A percentile compares a stretch with the other conserved stretches of the same genome.
phyloP scores from a whole-genome alignment of 2,888 invertebrate genomes.

The Maniola hyperantus region DNA sequence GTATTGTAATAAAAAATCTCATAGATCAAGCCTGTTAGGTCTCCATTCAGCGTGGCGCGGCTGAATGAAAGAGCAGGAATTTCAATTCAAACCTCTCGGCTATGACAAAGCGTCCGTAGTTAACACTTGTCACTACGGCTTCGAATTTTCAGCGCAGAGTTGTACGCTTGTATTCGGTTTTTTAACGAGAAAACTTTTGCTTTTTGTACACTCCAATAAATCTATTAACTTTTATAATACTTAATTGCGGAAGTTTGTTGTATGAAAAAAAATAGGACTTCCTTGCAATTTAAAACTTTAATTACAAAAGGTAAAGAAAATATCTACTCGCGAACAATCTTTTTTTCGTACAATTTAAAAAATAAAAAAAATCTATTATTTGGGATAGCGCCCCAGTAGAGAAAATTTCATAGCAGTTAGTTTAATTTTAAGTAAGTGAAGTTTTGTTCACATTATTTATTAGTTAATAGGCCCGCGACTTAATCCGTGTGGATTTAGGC shows the following conservation, averaged over 20 bases:
- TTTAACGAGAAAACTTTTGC: constrained; percentile 36
- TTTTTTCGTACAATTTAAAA: neutral
- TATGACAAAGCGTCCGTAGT: constrained; percentile 53
- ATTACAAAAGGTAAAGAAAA: neutral
- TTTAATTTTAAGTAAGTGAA: too few species aligned
- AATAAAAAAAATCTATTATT: too few species aligned
- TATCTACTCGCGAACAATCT: neutral
- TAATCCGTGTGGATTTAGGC: too few species aligned
- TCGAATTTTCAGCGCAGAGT: constrained; percentile 32
- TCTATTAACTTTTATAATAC: constrained; percentile 14
- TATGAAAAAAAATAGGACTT: neutral
- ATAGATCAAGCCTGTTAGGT: neutral
- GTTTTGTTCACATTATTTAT: too few species aligned
- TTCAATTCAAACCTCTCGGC: constrained; percentile 53
- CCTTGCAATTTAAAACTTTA: constrained; percentile 11
- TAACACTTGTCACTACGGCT: constrained; percentile 44
- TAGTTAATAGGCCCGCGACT: too few species aligned
- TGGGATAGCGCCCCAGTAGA: too few species aligned
- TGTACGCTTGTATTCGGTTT: constrained; percentile 35
- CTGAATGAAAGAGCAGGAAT: constrained; percentile 58
- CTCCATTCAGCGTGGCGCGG: constrained; percentile 43
- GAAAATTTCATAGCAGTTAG: too few species aligned
- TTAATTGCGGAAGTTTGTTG: constrained; percentile 11
- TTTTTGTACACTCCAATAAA: constrained; percentile 22
- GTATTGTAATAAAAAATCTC: constrained; percentile 1